These are phyloP conservation scores for Mycalesis mineus DNA, from an alignment of 2,888 invertebrate species.

Conservation along the genomic window DNA sequence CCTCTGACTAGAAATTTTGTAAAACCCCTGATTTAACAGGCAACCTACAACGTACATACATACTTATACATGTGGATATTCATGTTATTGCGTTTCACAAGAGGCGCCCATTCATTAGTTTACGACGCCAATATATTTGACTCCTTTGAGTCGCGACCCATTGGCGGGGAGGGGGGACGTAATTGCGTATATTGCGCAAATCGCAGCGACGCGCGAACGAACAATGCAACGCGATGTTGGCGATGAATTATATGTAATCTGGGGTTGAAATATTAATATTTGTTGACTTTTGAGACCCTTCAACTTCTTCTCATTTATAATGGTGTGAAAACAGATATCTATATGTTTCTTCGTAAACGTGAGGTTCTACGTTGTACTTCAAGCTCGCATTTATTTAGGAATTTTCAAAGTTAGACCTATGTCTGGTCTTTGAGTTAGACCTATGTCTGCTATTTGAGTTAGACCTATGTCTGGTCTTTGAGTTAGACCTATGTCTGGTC, in stretches of 20 bases:
- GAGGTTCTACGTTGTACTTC: no score
- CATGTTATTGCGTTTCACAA: conserved; percentile 27
- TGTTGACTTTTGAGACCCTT: background rate
- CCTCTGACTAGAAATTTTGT: background rate
- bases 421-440: no score
- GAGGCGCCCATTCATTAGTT: conserved; percentile 36
- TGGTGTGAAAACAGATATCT: no score
- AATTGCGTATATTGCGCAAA: conserved; percentile 26
- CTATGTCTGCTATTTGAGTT: no score
- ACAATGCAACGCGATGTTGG: conserved; percentile 18
- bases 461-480: no score
- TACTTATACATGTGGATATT: conserved; percentile 1
- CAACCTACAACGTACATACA: background rate
- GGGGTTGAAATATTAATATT: background rate
- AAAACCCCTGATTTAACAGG: background rate
- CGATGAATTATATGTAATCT: conserved; percentile 15
- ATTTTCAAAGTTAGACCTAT: no score
- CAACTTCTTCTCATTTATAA: no score
- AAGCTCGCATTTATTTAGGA: no score
- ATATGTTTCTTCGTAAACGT: no score
- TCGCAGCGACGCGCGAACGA: conserved; percentile 18
- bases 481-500: no score
- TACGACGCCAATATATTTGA: conserved; percentile 37
- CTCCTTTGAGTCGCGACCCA: conserved; percentile 33
- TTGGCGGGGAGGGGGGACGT: conserved; percentile 11